phyloP scores from a whole-genome alignment of 2,113 vertebrate species.

The Podarcis raffonei region DNA sequence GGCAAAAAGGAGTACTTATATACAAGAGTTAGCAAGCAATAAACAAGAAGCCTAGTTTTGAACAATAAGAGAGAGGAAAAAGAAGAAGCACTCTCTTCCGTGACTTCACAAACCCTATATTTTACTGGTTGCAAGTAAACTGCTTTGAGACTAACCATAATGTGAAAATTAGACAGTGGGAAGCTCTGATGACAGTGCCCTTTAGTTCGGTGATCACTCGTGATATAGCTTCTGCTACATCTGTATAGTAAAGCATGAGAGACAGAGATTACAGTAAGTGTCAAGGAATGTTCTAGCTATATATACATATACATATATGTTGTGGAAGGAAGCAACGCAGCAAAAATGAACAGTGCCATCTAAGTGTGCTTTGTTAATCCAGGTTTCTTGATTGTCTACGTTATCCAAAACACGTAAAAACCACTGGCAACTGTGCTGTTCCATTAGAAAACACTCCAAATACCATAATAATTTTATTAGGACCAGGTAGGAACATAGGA shows the following conservation, averaged over 20 bases:
- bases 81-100: not conserved
- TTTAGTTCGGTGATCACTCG: slow-evolving; percentile 11
- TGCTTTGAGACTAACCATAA: not conserved
- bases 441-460: not conserved
- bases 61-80: slow-evolving; percentile 47
- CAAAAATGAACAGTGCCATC: not conserved
- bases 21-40: slow-evolving; percentile 46
- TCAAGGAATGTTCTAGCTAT: not conserved
- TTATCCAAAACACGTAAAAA: not conserved
- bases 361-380: not conserved
- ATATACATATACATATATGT: not conserved
- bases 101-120: slow-evolving; percentile 2
- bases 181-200: slow-evolving; percentile 13
- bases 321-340: not conserved
- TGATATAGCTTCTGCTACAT: not conserved
- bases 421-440: not conserved
- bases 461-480: not conserved
- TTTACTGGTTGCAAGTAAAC: slow-evolving; percentile 16
- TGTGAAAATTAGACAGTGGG: slow-evolving; percentile 7
- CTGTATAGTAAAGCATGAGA: not conserved
- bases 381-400: not conserved
- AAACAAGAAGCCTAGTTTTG: slow-evolving; percentile 42
- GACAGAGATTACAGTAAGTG: not conserved
- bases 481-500: too few species aligned
- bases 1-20: slow-evolving; percentile 67